A percentile compares a stretch with the other conserved stretches of the same genome.
These are phyloP conservation scores for Drosophila trapezifrons DNA, from an alignment of 1,140 invertebrate species.

Conservation along the genomic window DNA sequence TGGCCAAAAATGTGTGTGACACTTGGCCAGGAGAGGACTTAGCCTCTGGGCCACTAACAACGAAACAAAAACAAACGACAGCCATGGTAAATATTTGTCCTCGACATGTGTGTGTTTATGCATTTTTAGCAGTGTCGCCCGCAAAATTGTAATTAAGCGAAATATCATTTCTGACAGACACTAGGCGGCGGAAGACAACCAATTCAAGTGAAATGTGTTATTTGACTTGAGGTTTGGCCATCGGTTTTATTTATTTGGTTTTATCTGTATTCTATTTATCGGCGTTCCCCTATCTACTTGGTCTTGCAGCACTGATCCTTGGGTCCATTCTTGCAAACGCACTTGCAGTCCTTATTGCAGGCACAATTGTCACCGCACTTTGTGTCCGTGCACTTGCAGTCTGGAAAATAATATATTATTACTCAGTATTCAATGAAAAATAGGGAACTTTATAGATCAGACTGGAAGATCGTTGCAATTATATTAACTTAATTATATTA, in stretches of 20 bases:
- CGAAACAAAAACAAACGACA: constrained; percentile 24
- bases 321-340: constrained; percentile 58
- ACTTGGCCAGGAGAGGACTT: constrained; percentile 27
- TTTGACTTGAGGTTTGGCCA: not conserved
- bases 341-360: constrained; percentile 63
- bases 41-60: constrained; percentile 14
- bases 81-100: constrained; percentile 42
- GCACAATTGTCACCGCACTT: constrained; percentile 71
- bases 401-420: constrained; percentile 15
- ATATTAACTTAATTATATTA: not conserved
- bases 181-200: not conserved
- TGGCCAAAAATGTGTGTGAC: constrained; percentile 46
- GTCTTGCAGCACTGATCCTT: constrained; percentile 68
- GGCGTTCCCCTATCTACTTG: constrained; percentile 28
- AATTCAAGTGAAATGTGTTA: constrained; percentile 12
- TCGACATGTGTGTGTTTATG: constrained; percentile 38
- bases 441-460: no score
- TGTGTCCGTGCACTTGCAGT: constrained; percentile 63
- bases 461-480: no score
- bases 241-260: constrained; percentile 4
- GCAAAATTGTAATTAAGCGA: constrained; percentile 57
- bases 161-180: constrained; percentile 36
- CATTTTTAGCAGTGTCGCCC: constrained; percentile 23
- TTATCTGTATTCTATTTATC: not conserved
- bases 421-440: not conserved